These are phyloP conservation scores for Sminthurinus aureus DNA, from an alignment of 2,888 invertebrate genomes.

Conservation along the genomic window DNA sequence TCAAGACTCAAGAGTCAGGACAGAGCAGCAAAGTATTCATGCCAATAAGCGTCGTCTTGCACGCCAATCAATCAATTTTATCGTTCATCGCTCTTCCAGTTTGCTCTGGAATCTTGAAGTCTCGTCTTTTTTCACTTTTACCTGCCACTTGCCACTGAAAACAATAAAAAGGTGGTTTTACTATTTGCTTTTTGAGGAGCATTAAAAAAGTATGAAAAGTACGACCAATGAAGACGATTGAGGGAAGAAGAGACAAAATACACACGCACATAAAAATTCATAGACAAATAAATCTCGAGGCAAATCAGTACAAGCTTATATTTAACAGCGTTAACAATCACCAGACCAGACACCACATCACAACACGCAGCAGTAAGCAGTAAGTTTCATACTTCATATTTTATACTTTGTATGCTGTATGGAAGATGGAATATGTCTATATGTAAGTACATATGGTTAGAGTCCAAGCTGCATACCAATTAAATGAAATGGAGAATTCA, in stretches of 20 bases:
- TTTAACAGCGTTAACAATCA: not conserved
- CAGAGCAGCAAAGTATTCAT: not conserved
- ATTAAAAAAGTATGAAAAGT: no score
- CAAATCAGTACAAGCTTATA: not conserved
- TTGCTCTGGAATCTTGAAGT: conserved; percentile 25
- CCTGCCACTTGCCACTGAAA: no score
- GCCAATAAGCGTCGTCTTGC: conserved; percentile 6
- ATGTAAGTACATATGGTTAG: not conserved
- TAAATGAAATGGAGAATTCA: no score
- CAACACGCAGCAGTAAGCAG: no score
- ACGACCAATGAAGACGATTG: no score
- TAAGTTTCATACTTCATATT: not conserved
- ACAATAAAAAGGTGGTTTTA: no score
- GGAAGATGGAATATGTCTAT: no score
- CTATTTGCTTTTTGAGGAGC: no score
- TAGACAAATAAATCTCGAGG: not conserved
- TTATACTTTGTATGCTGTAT: no score
- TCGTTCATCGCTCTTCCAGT: conserved; percentile 26
- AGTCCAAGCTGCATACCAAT: no score
- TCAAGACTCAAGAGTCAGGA: not conserved
- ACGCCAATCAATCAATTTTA: conserved; percentile 39
- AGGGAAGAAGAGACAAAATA: not conserved
- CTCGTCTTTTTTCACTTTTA: not conserved
- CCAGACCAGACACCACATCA: no score
- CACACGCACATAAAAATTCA: not conserved